Evolutionary conservation across 2,797 vertebrate genomes (phyloP), one percentile per base, ranked within the genome.

Genomic region (Ispidina lecontei): DNA sequence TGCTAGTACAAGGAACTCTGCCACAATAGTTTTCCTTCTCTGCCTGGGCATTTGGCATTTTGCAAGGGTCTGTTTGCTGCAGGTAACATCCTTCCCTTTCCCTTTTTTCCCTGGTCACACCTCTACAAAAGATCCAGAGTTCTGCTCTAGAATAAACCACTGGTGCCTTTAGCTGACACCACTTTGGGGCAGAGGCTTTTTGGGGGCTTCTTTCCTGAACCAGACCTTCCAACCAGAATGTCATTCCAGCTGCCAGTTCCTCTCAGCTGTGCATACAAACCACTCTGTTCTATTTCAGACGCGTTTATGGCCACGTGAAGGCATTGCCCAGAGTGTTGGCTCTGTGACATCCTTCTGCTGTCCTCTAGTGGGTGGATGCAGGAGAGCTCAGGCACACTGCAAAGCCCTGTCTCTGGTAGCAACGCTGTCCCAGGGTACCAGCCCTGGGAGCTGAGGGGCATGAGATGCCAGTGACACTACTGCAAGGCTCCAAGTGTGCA

Each of bases 221-320:
- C 69, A 76, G 46, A 54, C n/a, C 35, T 64, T 58, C 17, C 33
- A 33, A 13, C 16, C 14, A n/a, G 37, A 74, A 62, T 6, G 28
- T 56, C 31, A 20, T 39, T 35, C 4, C 5, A 83, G 43, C 31
- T 1, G 1, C 17, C 62, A 26, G n/a, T 20, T 75, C 69, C 69
- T 62, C 23, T 49, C 29, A 54, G 29, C 17, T 5, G 1, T 2
- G 22, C 3, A 6, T 31, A 4, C 8, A 31, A 58, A 13, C 25
- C 14, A 1, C 22, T 65, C 47, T 46, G 35, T 35, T 28, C 51
- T 44, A 0, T 2, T 54, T 58, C 8, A 3, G 12, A 2, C 6
- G 46, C 5, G 9, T 14, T 69, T 6, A 0, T 2, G 5, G 0
- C 1, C 7, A 1, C 1, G 3, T 1, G 67, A 33, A 8, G 1